Evolutionary conservation across 2,797 vertebrate species (phyloP).

Genomic region (Cetoscarus ocellatus): DNA sequence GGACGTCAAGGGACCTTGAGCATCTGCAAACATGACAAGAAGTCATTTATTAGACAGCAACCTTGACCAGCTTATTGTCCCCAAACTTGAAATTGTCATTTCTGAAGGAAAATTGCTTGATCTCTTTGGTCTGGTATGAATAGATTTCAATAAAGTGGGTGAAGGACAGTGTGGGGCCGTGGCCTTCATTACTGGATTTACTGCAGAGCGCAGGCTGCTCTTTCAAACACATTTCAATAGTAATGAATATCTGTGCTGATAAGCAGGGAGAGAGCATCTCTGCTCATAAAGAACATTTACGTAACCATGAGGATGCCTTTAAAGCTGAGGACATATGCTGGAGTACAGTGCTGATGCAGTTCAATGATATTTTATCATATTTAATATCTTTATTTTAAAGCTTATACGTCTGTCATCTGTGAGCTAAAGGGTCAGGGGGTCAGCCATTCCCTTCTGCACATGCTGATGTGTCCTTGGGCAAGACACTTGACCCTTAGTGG

Average conservation of each 20-base stretch:
- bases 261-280: not conserved
- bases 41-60: constrained; percentile 77
- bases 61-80: constrained; percentile 71
- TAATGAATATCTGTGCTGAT: constrained; percentile 9
- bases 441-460: too few relatives aligned
- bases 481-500: too few relatives aligned
- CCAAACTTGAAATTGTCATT: constrained; percentile 66
- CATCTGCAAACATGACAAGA: constrained; percentile 78
- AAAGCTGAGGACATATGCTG: too few relatives aligned
- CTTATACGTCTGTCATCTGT: too few relatives aligned
- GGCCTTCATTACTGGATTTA: constrained; percentile 32
- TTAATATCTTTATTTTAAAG: too few relatives aligned
- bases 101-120: constrained; percentile 48
- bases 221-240: constrained; percentile 23
- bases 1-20: constrained; percentile 67
- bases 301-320: not conserved
- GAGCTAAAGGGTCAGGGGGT: too few relatives aligned
- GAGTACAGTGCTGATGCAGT: too few relatives aligned
- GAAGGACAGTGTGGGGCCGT: constrained; percentile 54
- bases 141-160: constrained; percentile 43
- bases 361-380: too few relatives aligned
- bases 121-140: constrained; percentile 52
- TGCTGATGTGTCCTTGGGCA: too few relatives aligned
- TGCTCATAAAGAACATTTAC: not conserved
- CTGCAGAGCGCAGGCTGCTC: too few relatives aligned